Evolutionary conservation across 2,113 vertebrate species (phyloP), one percentile per base, ranked within the genome.

Genomic region (Odontesthes bonariensis): DNA sequence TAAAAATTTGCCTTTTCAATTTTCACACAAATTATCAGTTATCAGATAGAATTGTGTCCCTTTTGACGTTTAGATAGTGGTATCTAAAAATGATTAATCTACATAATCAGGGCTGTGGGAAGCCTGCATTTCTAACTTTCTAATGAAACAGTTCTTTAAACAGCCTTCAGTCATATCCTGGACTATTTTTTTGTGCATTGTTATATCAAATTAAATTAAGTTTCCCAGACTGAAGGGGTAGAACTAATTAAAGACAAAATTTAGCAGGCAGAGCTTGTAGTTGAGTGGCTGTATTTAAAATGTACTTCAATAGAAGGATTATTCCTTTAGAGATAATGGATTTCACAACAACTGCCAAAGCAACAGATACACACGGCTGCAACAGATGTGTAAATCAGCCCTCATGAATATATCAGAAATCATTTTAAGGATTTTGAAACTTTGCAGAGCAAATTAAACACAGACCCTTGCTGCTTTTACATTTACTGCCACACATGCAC

Each of bases 291-390:
- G 20, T 38, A 32, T 57, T 55, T 68, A 65, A 33, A 73, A 52
- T 59, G 32, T 16, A 38, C 55, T 31, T 49, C 4, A 69, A 63
- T 20, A 55, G 16, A 38, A 20, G 51, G 75, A 69, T 78, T 66
- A 67, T 73, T 85, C 67, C 74, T 75, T 75, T 67, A 62, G 78
- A 77, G 55, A 40, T 35, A 44, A 0, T 27, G 64, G 73, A 73
- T 58, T 40, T 10, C 22, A 14, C 53, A 33, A 47, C 71, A 77
- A 70, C 75, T 73, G 69, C 71, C 75, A 55, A 52, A 59, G 75
- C 82, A 88, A 84, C 84, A 89, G 84, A 77, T 86, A 78, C 68
- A 58, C 51, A 1, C 60, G 64, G 64, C 79, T 60, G 75, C 86
- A 85, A 79, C 85, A 83, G 79, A 85, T 85, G 79, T 82, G 82